These are phyloP conservation scores for Labrus mixtus DNA, from an alignment of 2,113 vertebrate species.

Conservation along the genomic window DNA sequence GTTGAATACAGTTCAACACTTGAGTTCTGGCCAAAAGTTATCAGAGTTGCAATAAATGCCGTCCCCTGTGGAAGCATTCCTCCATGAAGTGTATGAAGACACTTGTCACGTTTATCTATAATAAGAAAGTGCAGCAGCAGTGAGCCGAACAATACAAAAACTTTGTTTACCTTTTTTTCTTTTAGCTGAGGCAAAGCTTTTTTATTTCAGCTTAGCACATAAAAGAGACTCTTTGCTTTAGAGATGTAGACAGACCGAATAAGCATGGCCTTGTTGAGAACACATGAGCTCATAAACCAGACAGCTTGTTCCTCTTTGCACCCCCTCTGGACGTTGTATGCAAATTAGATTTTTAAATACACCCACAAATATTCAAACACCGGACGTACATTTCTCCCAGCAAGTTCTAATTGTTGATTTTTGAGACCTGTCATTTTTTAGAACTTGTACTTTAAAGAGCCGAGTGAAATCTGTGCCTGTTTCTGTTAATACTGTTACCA, in stretches of 20 bases:
- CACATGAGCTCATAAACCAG: slow-evolving; percentile 43
- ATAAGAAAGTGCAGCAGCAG: slow-evolving; percentile 5
- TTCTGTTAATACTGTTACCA: too few relatives aligned
- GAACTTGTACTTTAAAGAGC: too few relatives aligned
- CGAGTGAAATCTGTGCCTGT: too few relatives aligned
- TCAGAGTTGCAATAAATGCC: neutral
- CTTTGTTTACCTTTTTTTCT: slow-evolving; percentile 29
- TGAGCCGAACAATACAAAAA: slow-evolving; percentile 11
- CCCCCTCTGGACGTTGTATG: neutral
- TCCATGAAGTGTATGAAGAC: neutral
- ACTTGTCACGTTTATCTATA: slow-evolving; percentile 2
- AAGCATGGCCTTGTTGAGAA: slow-evolving; percentile 30
- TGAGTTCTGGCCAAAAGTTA: neutral
- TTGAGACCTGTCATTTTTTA: too few relatives aligned
- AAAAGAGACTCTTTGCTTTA: slow-evolving; percentile 33
- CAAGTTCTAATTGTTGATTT: neutral
- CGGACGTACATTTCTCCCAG: neutral
- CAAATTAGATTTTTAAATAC: neutral
- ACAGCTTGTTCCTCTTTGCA: slow-evolving; percentile 40
- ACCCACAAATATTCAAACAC: neutral
- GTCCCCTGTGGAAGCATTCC: neutral
- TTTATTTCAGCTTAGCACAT: slow-evolving; percentile 36
- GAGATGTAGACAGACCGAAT: slow-evolving; percentile 51
- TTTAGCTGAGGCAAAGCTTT: slow-evolving; percentile 38
- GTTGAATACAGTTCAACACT: slow-evolving; percentile 15